These are phyloP conservation scores for Meriones psammophilus DNA, from an alignment of 2,797 vertebrate species.

Conservation along the genomic window DNA sequence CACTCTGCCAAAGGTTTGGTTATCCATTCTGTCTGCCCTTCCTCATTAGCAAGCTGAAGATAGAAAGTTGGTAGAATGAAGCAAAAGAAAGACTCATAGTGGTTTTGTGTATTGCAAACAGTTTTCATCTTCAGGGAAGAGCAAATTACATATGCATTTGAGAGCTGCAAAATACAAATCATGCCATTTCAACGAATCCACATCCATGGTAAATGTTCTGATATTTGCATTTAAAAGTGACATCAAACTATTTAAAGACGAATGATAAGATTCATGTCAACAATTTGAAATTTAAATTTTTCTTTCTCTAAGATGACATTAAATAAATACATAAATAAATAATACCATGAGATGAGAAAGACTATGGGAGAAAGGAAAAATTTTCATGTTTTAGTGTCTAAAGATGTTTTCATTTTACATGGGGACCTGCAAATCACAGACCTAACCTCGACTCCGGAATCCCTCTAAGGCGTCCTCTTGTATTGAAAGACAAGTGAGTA, in stretches of 20 bases:
- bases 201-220: slow-evolving; percentile 45
- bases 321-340: slow-evolving; percentile 27
- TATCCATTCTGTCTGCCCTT: slow-evolving; percentile 1
- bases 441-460: background rate
- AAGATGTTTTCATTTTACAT: slow-evolving; percentile 30
- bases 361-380: background rate
- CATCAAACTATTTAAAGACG: slow-evolving; percentile 45
- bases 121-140: slow-evolving; percentile 13
- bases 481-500: background rate
- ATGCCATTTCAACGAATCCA: slow-evolving; percentile 52
- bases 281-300: slow-evolving; percentile 57
- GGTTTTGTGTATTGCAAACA: background rate
- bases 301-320: slow-evolving; percentile 49
- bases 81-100: background rate
- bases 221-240: slow-evolving; percentile 75
- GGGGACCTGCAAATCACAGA: background rate
- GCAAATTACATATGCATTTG: slow-evolving; percentile 35
- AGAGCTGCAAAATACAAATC: slow-evolving; percentile 38
- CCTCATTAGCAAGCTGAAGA: background rate
- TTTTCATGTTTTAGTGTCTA: slow-evolving; percentile 32
- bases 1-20: too few relatives aligned
- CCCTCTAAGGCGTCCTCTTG: background rate
- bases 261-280: slow-evolving; percentile 35
- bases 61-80: background rate
- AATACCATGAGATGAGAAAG: background rate